These are phyloP conservation scores for Sternarchorhynchus goeldii DNA, from an alignment of 2,797 vertebrate genomes.

Conservation along the genomic window DNA sequence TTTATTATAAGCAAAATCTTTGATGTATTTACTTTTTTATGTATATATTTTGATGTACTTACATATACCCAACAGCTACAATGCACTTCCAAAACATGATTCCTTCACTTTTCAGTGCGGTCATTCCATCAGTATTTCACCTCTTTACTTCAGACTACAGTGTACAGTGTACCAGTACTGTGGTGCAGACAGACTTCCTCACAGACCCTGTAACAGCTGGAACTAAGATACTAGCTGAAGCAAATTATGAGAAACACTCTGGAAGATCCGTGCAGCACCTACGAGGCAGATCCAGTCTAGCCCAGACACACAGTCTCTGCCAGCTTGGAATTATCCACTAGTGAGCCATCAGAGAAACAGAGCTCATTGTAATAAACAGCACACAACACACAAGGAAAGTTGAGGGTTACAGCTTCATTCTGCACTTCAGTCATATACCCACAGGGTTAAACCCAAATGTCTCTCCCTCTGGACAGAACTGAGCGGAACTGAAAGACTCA, in stretches of 20 bases:
- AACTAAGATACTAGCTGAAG: not conserved
- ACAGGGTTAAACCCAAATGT: no score
- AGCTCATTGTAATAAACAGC: conserved; percentile 74
- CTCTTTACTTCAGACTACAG: no score
- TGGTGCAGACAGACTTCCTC: not conserved
- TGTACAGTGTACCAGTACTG: not conserved
- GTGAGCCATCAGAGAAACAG: conserved; percentile 84
- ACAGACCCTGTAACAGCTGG: not conserved
- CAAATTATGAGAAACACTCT: conserved; percentile 71
- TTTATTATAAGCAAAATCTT: no score
- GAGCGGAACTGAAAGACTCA: no score
- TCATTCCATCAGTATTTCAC: no score
- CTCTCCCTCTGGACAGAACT: no score
- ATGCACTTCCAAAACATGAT: no score
- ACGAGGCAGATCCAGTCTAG: conserved; percentile 85
- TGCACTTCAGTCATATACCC: not conserved
- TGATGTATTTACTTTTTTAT: no score
- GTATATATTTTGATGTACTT: no score
- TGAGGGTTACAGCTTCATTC: not conserved
- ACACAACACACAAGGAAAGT: not conserved
- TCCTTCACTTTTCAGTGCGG: no score
- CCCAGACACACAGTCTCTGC: conserved; percentile 78
- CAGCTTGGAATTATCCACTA: conserved; percentile 83
- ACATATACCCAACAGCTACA: no score
- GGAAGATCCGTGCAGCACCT: conserved; percentile 83